Evolutionary conservation across 2,888 invertebrate species (phyloP), one percentile per base, ranked within the genome.

Genomic region (Barypeithes pellucidus): DNA sequence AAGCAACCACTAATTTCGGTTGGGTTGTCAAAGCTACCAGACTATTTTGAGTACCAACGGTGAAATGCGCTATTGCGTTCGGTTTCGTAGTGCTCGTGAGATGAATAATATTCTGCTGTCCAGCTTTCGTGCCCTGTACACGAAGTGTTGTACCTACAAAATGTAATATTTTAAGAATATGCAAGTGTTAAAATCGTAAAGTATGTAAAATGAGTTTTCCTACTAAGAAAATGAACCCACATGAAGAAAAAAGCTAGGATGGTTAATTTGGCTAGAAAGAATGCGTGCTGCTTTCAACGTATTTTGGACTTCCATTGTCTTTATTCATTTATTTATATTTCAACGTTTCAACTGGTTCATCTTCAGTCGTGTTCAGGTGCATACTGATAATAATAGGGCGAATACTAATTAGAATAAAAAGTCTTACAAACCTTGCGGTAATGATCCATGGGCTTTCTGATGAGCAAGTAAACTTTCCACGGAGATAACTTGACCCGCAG

Each of bases 401-500:
- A n/a, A n/a, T n/a, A n/a, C n/a, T n/a, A n/a, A n/a, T n/a, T n/a
- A n/a, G n/a, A n/a, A n/a, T n/a, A n/a, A n/a, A n/a, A n/a, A 29
- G 29, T 29, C 11, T 2, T 47, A 66, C 50, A 39, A 24, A 72
- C 90, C 90, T 87, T 90, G 90, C 52, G 86, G 84, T 73, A 87
- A 77, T 52, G 83, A 80, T 36, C 86, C 86, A 69, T 86, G 86
- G 76, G 86, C 85, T 78, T 88, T 88, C 77, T 88, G 87, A 80
- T 90, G 90, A 0, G 89, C 88, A 24, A 90, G 81, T 41, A 90
- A 82, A 82, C 89, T 90, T 82, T 90, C 90, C 45, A 90, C 89
- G 0, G 90, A 89, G 50, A 90, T 89, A 4, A 90, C 87, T 79
- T 90, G 90, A 1, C 89, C 89, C 7, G 88, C 88, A 3, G 93